These are phyloP conservation scores for Amiota communis DNA, from an alignment of 2,888 invertebrate species.

Conservation along the genomic window DNA sequence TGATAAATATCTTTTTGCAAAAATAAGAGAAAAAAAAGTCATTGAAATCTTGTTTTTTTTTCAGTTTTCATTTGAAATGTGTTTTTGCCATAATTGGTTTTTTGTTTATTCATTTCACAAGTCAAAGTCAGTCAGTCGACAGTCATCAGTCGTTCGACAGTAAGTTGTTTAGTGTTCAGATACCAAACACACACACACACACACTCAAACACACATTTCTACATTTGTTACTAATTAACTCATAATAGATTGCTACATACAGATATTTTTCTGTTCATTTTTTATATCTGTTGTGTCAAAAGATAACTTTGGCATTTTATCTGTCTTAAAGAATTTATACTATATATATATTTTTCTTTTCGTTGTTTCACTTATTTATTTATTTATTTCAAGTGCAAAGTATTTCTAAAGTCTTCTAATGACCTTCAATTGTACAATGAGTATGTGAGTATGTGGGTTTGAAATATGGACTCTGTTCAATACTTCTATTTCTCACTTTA, in stretches of 20 bases:
- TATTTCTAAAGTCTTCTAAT: no score
- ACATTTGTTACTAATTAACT: constrained; percentile 56
- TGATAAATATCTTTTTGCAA: no score
- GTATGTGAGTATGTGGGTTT: no score
- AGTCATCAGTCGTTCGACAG: neutral
- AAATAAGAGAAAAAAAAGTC: constrained; percentile 17
- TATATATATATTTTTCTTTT: no score
- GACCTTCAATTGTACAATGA: no score
- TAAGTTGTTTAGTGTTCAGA: constrained; percentile 20
- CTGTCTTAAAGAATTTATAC: constrained; percentile 24
- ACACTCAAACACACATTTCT: constrained; percentile 16
- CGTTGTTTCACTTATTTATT: no score
- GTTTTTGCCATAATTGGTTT: constrained; percentile 12
- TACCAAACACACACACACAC: constrained; percentile 40
- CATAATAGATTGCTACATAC: constrained; percentile 40
- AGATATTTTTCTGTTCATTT: neutral
- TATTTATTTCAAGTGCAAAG: no score
- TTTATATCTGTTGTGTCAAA: constrained; percentile 33
- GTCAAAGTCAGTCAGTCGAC: neutral
- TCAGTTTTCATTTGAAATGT: neutral
- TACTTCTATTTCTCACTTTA: no score
- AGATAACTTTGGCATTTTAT: constrained; percentile 59
- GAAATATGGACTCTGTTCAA: no score
- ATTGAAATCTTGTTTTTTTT: constrained; percentile 22
- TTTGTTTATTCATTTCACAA: neutral